phyloP scores from a whole-genome alignment of 2,113 vertebrate genomes.

The Nerophis ophidion region DNA sequence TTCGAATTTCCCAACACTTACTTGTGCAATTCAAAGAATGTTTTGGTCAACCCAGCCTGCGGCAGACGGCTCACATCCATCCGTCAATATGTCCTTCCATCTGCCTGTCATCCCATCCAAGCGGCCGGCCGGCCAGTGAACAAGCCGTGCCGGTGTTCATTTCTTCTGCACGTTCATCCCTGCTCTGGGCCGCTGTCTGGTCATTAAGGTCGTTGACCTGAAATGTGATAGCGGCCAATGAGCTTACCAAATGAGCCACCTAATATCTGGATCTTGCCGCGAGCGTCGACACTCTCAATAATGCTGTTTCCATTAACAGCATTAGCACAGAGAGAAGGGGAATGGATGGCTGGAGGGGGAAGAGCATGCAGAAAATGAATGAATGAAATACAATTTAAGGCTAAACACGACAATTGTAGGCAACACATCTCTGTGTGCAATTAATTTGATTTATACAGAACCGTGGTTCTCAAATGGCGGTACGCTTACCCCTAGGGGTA shows the following conservation, averaged over 20 bases:
- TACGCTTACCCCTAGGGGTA: too few species aligned
- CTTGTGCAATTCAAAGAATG: constrained; percentile 13
- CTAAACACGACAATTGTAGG: constrained; percentile 20
- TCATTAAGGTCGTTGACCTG: constrained; percentile 64
- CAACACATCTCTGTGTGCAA: constrained; percentile 34
- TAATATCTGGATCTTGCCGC: constrained; percentile 58
- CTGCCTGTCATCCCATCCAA: constrained; percentile 11
- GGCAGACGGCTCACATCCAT: constrained; percentile 1
- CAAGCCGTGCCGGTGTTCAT: constrained; percentile 29
- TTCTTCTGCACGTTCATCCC: constrained; percentile 40
- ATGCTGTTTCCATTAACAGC: constrained; percentile 45
- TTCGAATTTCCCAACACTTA: not conserved
- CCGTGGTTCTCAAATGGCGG: too few species aligned
- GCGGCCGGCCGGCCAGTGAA: constrained; percentile 16
- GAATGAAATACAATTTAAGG: not conserved
- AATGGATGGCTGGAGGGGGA: constrained; percentile 1
- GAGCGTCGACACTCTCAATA: constrained; percentile 46
- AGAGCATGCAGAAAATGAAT: constrained; percentile 22
- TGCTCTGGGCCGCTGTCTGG: constrained; percentile 41
- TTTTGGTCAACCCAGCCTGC: constrained; percentile 2
- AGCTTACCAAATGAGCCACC: constrained; percentile 64
- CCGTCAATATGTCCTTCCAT: constrained; percentile 12
- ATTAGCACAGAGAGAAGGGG: constrained; percentile 34
- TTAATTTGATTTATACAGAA: too few species aligned
- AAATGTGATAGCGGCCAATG: constrained; percentile 66